Base-by-base conservation (phyloP, 2,113 vertebrate genomes). In the Sceloporus tristichus region DNA sequence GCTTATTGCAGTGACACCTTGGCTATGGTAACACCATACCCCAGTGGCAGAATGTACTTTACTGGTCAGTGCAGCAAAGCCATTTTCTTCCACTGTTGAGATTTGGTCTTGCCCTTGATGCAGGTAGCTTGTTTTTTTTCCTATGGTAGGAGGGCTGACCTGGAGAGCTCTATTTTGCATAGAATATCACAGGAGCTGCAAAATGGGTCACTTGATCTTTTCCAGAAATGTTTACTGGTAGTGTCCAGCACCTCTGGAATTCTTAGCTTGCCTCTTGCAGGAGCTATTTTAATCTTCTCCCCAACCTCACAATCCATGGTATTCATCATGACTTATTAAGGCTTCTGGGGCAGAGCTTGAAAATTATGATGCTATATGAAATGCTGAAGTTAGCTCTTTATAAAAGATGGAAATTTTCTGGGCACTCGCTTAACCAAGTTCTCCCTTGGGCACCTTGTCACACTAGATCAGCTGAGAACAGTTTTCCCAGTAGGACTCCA, bases 391-490 rank as follows among this genome's bases (percentile, higher is more conserved):
- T 85, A 54, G 62, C 13, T 77, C 19, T 77, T 88, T 71, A 75
- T 38, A 90, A 85, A 56, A 34, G 42, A 77, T 34, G 65, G 5
- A 23, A 0, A 0, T 40, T 87, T 92, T 85, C 16, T n/a, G 62
- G 62, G 14, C 54, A 85, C 40, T 14, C 4, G 27, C 65, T 87
- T 21, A 83, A 79, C 81, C 59, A 54, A 68, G 5, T 74, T 86
- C 40, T 27, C 9, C 0, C 0, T 0, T 5, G 0, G 0, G 59
- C 42, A 11, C 40, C 5, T n/a, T 48, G 27, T 59, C 29, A 48
- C 38, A 62, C 1, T n/a, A 65, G 56, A 75, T 83, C 29, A 40
- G 14, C 70, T 88, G 27, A 25, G 59, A 76, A 65, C 4, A 0
- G 0, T 56, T 87, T 0, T 79, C 92, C 81, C 82, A 84, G 68